Evolutionary conservation across 2,888 invertebrate genomes (phyloP), one percentile per base, ranked within the genome.

Genomic region (Sisyra nigra): DNA sequence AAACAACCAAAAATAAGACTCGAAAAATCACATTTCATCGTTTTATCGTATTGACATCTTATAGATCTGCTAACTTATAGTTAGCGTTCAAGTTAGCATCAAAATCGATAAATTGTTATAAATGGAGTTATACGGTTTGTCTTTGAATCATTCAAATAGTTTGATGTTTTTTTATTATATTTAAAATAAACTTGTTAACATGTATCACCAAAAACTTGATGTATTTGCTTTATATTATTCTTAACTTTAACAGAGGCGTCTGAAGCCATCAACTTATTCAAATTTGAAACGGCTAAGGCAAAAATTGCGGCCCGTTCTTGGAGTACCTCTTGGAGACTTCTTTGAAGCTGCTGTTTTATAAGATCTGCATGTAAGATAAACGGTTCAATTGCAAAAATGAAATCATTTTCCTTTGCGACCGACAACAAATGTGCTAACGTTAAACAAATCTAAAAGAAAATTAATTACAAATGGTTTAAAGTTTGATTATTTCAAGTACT

Each of bases 381-480:
- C 0, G 66, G 61, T 33, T 71, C 69, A 31, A 69, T 51, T 8
- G 80, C 63, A 14, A 64, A 61, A 1, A 57, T 33, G 9, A 82
- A 61, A 55, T 86, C 85, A 0, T 73, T 64, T 3, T 58, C 56
- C 1, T 60, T 61, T 1, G 80, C 62, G 4, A 78, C 57, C 24
- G 69, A 68, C 45, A 80, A 71, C 42, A 88, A 55, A 55, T 86
- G 85, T 19, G 80, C 72, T 5, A 88, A 61, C 1, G 84, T 75
- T 17, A 80, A 65, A 57, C 86, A 86, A 6, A 86, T 63, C 77
- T 83, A 59, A 40, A 69, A 49, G 48, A 49, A 45, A 47, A 50
- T 32, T 38, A 15, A 45, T 33, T 19, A n/a, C 41, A 40, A 44
- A 45, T 38, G 42, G n/a, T 44, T 43, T 36, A 18, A 40, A 34